Conservation (phyloP, 2,113 vertebrate genomes). For the Gymnarchus niloticus region DNA sequence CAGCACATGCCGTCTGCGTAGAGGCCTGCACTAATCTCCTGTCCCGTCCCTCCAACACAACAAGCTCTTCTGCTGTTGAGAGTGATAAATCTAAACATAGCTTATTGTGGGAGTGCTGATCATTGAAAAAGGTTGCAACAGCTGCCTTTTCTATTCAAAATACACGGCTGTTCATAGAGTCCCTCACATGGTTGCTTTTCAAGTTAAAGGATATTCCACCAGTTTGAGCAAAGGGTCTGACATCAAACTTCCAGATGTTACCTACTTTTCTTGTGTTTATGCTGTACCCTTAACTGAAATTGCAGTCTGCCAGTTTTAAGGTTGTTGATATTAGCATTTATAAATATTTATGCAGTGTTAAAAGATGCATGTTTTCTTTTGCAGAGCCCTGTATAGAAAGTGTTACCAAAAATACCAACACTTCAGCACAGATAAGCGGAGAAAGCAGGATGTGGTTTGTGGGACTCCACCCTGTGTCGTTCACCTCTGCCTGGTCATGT, state of each 20-base stretch:
- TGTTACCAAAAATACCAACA: not conserved
- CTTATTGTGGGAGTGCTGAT: too few species aligned
- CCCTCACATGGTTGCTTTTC: not conserved
- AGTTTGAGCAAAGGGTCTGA: not conserved
- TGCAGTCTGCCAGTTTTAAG: constrained; percentile 11
- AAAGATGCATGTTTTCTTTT: not conserved
- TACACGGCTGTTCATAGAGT: not conserved
- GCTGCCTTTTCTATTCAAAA: not conserved
- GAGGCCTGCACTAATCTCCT: constrained; percentile 31
- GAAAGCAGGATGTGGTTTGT: not conserved
- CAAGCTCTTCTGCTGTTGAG: constrained; percentile 18
- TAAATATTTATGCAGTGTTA: not conserved
- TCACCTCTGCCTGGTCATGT: not conserved
- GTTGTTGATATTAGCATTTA: constrained; percentile 4
- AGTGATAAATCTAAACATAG: not conserved
- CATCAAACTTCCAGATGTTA: not conserved
- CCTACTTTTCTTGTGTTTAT: not conserved
- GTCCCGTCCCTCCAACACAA: not conserved
- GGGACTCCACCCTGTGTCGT: not conserved
- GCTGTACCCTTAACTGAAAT: not conserved
- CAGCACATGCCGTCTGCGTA: constrained; percentile 38
- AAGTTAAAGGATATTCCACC: not conserved
- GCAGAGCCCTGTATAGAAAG: not conserved
- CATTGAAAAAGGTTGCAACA: not conserved
- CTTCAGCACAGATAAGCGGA: not conserved